Conservation (phyloP, 2,888 invertebrate species). For the Lepidonotus clava region DNA sequence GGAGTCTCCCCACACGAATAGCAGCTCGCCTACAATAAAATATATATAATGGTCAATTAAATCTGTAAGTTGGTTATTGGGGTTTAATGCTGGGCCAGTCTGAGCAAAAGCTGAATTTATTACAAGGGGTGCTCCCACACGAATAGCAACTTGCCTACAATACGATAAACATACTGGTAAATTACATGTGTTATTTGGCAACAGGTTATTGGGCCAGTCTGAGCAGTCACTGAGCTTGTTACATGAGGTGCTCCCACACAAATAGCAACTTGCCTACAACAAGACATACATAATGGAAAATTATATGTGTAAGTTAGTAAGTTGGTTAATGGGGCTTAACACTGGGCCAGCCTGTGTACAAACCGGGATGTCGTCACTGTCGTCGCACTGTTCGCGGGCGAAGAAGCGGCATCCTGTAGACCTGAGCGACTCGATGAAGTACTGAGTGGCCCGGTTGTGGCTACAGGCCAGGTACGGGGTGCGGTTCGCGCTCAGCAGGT, state of each 20-base stretch:
- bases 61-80: too few relatives aligned
- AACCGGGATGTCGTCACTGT: not conserved
- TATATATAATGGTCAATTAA: too few relatives aligned
- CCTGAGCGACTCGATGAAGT: slow-evolving; percentile 47
- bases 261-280: not conserved
- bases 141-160: not conserved
- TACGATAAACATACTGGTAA: too few relatives aligned
- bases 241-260: not conserved
- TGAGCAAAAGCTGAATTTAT: not conserved
- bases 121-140: slow-evolving; percentile 1
- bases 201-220: not conserved
- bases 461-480: slow-evolving; percentile 55
- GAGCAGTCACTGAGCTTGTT: not conserved
- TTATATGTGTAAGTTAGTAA: too few relatives aligned
- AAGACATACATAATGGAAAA: too few relatives aligned
- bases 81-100: too few relatives aligned
- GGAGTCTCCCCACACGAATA: not conserved
- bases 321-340: too few relatives aligned
- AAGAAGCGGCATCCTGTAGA: slow-evolving; percentile 11
- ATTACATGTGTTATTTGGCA: too few relatives aligned
- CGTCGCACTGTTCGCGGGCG: slow-evolving; percentile 6
- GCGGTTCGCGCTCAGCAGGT: too few relatives aligned
- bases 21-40: not conserved
- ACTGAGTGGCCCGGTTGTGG: slow-evolving; percentile 21
- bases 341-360: too few relatives aligned